Base-by-base conservation (phyloP, 2,113 vertebrate genomes). In the Salvelinus namaycush region DNA sequence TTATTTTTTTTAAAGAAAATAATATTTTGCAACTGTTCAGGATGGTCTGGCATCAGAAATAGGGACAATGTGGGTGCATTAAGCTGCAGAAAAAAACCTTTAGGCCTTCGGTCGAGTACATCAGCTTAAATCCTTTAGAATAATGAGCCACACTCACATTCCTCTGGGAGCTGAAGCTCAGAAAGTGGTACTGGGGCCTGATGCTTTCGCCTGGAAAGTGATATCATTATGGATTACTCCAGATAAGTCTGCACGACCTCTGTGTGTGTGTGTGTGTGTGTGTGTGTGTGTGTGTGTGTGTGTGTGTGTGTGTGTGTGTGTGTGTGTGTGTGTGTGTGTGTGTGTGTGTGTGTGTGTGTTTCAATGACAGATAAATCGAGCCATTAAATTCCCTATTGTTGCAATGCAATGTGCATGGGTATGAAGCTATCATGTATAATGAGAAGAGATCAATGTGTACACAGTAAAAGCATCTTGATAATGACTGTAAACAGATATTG, bases 71-170 rank as follows among this genome's bases (percentile, higher is more conserved):
- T 72, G 44, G 51, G 66, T 73, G 48, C 69, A 77, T 77, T 80
- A 76, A 70, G 72, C 76, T 70, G 60, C 73, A 81, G 59, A 76
- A 76, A 65, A 81, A 79, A 77, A 75, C 73, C 69, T 81, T 84
- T 68, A 80, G 79, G 73, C 81, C 77, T 80, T 87, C 78, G 76
- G 76, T 76, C 77, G 27, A 75, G 67, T 81, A 79, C 70, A 82
- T 78, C 74, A 86, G 80, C 79, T 82, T 76, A 84, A 79, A 68
- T 22, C 59, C 27, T 80, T 82, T 74, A 72, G 73, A 78, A 73
- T 80, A 81, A 79, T 84, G 76, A 86, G 72, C 77, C 57, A 82
- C 76, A 74, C 76, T 83, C 73, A 72, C 86, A 87, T 88, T 89
- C 83, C 85, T 66, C 75, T 65, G 72, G 51, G 75, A 80, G 73